phyloP scores from a whole-genome alignment of 2,888 invertebrate species.

The Neoitamus cyanurus region DNA sequence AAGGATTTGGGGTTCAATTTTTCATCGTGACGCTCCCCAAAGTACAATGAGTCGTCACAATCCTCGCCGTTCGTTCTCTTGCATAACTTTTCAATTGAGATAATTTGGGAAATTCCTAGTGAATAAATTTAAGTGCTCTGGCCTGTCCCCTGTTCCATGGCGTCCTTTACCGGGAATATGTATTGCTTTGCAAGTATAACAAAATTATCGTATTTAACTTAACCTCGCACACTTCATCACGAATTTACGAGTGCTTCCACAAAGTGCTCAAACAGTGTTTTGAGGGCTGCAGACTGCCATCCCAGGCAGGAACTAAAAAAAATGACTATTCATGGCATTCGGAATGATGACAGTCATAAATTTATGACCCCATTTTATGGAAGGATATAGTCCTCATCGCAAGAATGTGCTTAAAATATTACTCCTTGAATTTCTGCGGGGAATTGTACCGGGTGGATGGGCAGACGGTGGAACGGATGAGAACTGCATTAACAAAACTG shows the following conservation, averaged over 20 bases:
- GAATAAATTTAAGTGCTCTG: background rate
- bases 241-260: background rate
- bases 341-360: constrained; percentile 35
- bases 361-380: constrained; percentile 33
- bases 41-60: background rate
- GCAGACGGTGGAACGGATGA: background rate
- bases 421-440: constrained; percentile 12
- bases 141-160: background rate
- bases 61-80: background rate
- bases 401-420: constrained; percentile 29
- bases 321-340: constrained; percentile 21
- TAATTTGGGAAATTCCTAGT: background rate
- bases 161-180: background rate
- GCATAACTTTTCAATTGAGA: background rate
- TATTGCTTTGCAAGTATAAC: background rate
- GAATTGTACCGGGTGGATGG: background rate
- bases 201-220: background rate
- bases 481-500: background rate
- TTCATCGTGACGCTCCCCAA: background rate
- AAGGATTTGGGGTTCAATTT: background rate
- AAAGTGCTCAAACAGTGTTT: background rate
- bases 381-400: constrained; percentile 1
- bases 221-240: background rate
- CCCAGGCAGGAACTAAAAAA: background rate
- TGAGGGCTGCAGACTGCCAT: background rate